These are phyloP conservation scores for Alouatta palliata DNA, from an alignment of 2,113 vertebrate species.

Conservation along the genomic window DNA sequence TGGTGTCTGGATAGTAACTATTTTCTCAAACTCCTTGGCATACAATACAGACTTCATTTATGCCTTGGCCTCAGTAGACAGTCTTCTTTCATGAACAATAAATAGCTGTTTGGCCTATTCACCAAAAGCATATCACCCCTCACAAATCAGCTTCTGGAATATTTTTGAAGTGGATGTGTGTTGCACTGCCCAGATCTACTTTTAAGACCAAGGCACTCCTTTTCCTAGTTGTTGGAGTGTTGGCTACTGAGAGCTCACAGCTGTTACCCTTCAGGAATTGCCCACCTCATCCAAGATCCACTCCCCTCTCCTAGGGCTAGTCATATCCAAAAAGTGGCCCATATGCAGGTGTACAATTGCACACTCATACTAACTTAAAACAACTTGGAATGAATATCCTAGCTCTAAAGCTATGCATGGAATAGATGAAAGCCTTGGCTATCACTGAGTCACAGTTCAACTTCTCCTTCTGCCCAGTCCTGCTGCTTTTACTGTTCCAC, in stretches of 20 bases:
- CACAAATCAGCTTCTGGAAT: slow-evolving; percentile 91
- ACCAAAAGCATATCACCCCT: slow-evolving; percentile 91
- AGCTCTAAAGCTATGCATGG: neutral
- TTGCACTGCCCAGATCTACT: neutral
- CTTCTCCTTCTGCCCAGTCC: neutral
- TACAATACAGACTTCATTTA: slow-evolving; percentile 92
- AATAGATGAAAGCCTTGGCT: neutral
- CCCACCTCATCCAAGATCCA: neutral
- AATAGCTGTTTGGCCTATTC: slow-evolving; percentile 92
- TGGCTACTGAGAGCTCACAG: neutral
- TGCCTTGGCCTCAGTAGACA: slow-evolving; percentile 93
- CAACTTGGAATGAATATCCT: neutral
- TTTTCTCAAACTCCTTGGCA: slow-evolving; percentile 95
- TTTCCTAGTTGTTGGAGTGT: neutral
- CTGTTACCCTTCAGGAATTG: neutral
- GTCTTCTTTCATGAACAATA: slow-evolving; percentile 87
- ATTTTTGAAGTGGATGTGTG: slow-evolving; percentile 80
- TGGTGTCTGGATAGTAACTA: slow-evolving; percentile 91
- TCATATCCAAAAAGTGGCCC: neutral
- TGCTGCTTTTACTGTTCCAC: neutral
- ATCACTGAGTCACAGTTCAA: neutral
- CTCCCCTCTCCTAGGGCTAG: neutral
- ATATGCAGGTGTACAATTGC: neutral
- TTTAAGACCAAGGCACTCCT: neutral
- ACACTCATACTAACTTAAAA: neutral